These are phyloP conservation scores for Nemopilema nomurai DNA, from an alignment of 30 jellyfish, hydroid and myxozoan genomes.

Conservation along the genomic window DNA sequence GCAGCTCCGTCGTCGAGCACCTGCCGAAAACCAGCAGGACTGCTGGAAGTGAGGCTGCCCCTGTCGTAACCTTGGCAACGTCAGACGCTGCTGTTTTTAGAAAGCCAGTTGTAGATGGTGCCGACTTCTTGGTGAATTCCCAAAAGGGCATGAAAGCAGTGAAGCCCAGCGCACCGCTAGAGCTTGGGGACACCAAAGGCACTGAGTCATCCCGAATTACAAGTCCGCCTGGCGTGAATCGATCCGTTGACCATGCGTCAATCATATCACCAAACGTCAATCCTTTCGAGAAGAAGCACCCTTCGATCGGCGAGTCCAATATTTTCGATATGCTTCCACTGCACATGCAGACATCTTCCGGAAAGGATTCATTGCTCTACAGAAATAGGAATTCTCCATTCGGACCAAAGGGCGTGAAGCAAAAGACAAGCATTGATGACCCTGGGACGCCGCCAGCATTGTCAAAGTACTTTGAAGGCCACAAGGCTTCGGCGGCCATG, in stretches of 20 bases:
- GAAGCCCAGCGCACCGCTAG: background rate
- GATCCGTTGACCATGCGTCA: conserved; percentile 24
- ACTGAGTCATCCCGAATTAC: background rate
- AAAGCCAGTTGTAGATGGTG: background rate
- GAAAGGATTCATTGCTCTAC: conserved; percentile 15
- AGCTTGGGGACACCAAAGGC: conserved; percentile 5
- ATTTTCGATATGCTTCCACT: conserved; percentile 54
- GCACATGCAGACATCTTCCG: conserved; percentile 28
- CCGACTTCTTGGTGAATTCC: background rate
- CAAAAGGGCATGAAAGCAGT: background rate
- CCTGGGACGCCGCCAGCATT: conserved; percentile 41
- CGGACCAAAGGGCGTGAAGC: background rate
- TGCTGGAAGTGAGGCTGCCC: conserved; percentile 3
- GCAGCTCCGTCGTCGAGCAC: conserved; percentile 33
- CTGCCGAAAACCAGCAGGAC: conserved; percentile 15
- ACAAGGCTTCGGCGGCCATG: conserved; percentile 68
- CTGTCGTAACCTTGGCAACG: background rate
- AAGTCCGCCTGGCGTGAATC: background rate
- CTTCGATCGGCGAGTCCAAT: conserved; percentile 33
- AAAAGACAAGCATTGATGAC: conserved; percentile 20
- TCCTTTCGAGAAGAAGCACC: conserved; percentile 48
- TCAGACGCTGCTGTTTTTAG: background rate
- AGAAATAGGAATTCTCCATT: conserved; percentile 6
- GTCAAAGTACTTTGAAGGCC: conserved; percentile 57
- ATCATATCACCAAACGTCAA: conserved; percentile 48